phyloP scores from a whole-genome alignment of 2,113 vertebrate species.

The Guaruba guarouba region DNA sequence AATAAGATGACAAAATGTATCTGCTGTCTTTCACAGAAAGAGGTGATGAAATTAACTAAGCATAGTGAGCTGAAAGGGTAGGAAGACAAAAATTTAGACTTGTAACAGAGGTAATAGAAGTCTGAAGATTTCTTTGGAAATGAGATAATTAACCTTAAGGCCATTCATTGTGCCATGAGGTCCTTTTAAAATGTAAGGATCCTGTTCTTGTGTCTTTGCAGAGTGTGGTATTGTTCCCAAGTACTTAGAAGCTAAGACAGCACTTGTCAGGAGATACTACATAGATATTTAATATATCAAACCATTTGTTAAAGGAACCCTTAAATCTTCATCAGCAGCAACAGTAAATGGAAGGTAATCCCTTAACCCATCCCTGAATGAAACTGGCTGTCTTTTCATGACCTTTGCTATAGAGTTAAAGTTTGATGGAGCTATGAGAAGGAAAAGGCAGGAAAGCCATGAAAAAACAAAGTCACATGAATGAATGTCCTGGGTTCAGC shows the following conservation, averaged over 20 bases:
- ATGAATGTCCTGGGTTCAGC: neutral
- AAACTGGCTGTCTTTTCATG: neutral
- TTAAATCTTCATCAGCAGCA: neutral
- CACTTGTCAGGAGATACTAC: neutral
- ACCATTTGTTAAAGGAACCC: neutral
- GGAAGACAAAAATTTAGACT: neutral
- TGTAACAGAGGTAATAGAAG: neutral
- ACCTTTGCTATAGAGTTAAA: neutral
- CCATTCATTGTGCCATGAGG: neutral
- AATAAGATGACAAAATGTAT: neutral
- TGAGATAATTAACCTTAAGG: neutral
- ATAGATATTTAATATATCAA: neutral
- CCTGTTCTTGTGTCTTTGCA: neutral
- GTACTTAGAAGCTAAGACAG: neutral
- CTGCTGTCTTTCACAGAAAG: neutral
- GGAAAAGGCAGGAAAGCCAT: neutral
- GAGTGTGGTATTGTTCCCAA: neutral
- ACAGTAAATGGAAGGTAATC: neutral
- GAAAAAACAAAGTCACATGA: neutral
- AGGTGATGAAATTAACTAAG: neutral
- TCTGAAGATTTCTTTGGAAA: neutral
- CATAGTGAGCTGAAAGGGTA: neutral
- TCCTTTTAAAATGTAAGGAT: neutral
- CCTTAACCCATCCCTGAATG: neutral
- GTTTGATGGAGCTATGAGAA: neutral